These are phyloP conservation scores for Colletes latitarsis DNA, from an alignment of 1,140 invertebrate species.

Conservation along the genomic window DNA sequence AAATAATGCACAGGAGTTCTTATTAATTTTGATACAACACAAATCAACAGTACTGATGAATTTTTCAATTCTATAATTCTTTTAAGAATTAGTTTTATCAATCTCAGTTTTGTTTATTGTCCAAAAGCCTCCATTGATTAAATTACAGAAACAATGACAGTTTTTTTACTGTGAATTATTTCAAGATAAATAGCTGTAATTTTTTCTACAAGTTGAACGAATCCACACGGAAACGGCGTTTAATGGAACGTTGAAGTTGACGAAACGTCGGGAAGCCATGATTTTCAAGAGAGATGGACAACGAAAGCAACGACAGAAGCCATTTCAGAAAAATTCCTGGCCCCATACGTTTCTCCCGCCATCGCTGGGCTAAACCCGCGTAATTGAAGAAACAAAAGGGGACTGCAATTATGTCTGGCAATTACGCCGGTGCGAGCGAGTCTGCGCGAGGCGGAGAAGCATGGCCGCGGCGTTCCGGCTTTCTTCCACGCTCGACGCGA, in stretches of 20 bases:
- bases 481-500: constrained; percentile 48
- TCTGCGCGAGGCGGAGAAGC: constrained; percentile 42
- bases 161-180: too few species aligned
- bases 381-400: constrained; percentile 78
- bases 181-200: neutral
- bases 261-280: neutral
- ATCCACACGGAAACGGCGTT: too few species aligned
- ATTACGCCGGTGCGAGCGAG: constrained; percentile 61
- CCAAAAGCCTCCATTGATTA: too few species aligned
- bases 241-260: neutral
- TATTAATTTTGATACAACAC: too few species aligned
- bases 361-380: constrained; percentile 64
- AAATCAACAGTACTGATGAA: too few species aligned
- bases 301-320: constrained; percentile 37
- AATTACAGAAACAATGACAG: too few species aligned
- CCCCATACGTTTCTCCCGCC: constrained; percentile 10
- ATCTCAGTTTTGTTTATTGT: too few species aligned
- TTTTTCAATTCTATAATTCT: too few species aligned
- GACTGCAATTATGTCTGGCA: constrained; percentile 72
- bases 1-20: too few species aligned
- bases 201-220: too few species aligned
- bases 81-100: too few species aligned
- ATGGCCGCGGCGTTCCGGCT: constrained; percentile 47
- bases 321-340: constrained; percentile 72
- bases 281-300: neutral